Evolutionary conservation across 2,797 vertebrate genomes (phyloP).

Genomic region (Mormyrops attenuatus): DNA sequence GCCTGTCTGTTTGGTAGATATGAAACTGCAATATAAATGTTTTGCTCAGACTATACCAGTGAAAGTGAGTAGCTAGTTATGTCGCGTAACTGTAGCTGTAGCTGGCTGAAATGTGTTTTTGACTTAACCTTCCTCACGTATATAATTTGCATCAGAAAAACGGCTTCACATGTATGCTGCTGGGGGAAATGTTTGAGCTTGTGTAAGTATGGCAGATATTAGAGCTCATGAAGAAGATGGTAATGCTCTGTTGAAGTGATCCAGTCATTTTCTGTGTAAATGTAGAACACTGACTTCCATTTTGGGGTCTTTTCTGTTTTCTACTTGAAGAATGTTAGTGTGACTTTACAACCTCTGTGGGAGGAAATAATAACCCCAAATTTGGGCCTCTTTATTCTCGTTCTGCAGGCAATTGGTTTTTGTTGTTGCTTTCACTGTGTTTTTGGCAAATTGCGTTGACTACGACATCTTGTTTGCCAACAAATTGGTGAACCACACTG

Average conservation of each 20-base stretch:
- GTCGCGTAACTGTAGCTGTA: background rate
- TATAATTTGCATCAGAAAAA: slow-evolving; percentile 99
- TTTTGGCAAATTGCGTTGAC: slow-evolving; percentile 96
- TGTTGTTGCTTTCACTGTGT: slow-evolving; percentile 93
- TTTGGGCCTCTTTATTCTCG: background rate
- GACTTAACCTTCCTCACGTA: slow-evolving; percentile 74
- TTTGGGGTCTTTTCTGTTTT: background rate
- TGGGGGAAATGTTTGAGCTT: slow-evolving; percentile 94
- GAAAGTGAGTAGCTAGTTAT: background rate
- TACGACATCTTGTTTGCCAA: slow-evolving; percentile 98
- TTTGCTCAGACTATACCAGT: background rate
- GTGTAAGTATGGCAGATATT: slow-evolving; percentile 70
- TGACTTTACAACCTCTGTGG: background rate
- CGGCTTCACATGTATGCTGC: slow-evolving; percentile 96
- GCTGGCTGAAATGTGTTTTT: slow-evolving; percentile 31
- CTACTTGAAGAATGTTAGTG: background rate
- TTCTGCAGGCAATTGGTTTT: slow-evolving; percentile 88
- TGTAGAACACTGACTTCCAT: background rate
- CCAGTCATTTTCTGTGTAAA: background rate
- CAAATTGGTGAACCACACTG: slow-evolving; percentile 92
- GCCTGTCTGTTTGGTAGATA: background rate
- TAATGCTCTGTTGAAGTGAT: background rate
- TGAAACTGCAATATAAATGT: background rate
- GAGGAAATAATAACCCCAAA: background rate
- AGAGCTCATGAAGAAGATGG: background rate